These are phyloP conservation scores for Caenorhabditis zanzibari DNA, from an alignment of 2,888 invertebrate genomes.

Conservation along the genomic window DNA sequence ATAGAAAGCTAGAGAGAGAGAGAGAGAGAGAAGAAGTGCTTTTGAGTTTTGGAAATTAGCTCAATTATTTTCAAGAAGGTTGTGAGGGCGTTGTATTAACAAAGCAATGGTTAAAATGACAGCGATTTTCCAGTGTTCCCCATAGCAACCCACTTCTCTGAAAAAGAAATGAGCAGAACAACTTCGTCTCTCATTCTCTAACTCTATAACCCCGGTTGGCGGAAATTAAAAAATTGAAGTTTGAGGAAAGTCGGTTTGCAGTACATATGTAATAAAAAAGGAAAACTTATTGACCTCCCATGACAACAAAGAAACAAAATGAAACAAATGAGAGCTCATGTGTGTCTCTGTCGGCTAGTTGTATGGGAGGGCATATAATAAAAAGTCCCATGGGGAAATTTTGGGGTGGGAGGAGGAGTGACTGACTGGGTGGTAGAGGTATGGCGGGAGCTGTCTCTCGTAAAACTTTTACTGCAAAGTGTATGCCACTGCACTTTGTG, in stretches of 20 bases:
- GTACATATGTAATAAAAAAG: neutral
- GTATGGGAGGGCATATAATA: constrained; percentile 38
- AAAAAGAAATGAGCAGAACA: neutral
- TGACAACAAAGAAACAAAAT: constrained; percentile 41
- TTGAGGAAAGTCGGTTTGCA: neutral
- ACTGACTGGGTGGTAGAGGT: constrained; percentile 59
- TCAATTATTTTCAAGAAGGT: neutral
- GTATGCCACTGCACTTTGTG: constrained; percentile 54
- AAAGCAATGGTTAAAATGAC: too few species aligned
- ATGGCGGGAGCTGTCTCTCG: constrained; percentile 55
- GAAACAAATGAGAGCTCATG: constrained; percentile 20
- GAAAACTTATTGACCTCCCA: neutral
- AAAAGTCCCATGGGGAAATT: constrained; percentile 51
- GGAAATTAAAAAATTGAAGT: neutral
- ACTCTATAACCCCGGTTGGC: neutral
- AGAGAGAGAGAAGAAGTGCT: neutral
- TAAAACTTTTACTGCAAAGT: constrained; percentile 62
- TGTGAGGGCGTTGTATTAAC: too few species aligned
- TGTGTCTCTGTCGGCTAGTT: neutral
- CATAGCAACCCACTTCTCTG: constrained; percentile 16
- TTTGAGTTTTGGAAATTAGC: neutral
- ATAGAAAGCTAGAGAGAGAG: neutral
- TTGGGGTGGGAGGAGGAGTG: constrained; percentile 38
- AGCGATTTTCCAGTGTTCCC: constrained; percentile 4
- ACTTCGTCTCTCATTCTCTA: neutral